Base-by-base conservation (phyloP, 2,113 vertebrate species). In the Scolopax mira region DNA sequence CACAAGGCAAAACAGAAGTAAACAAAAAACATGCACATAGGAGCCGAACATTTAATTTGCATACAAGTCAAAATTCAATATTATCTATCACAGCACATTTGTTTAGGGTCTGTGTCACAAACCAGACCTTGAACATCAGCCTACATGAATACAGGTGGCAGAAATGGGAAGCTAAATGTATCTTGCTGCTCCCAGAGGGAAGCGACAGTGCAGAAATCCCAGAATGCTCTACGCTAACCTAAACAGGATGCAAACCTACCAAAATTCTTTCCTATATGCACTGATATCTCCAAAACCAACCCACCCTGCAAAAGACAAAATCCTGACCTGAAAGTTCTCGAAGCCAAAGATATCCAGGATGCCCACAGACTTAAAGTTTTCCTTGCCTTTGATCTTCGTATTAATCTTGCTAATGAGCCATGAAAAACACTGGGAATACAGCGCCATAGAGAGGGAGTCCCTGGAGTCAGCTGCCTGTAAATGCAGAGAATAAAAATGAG, bases 321-420 rank as follows among this genome's bases (percentile, higher is more conserved):
- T 88, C 69, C 97, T 97, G 69, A 99, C 99, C 98, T 99, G 98
- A 96, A 99, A 99, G 96, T 99, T 99, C 96, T 99, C 99, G 37
- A 99, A 99, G 88, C 99, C 99, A 42, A 99, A 99, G 93, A 99
- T 99, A 97, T 99, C 99, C 37, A 99, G 98, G 97, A 99, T 99
- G 79, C 99, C 99, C n/a, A 99, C 98, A 90, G 99, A 99, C 92
- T 99, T 99, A 77, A 99, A 99, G 97, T 99, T 99, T 96, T 99
- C 99, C 80, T 98, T 99, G 89, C 99, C 98, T 94, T 98, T 98
- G 96, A 99, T 98, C 94, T 99, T 99, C 70, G 97, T 98, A 89
- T 99, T 99, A 96, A 99, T 99, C 94, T 98, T 99, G 79, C 96
- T 98, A 96, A 99, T 99, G 95, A 99, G 98, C 99, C 99, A 99